Base-by-base conservation (phyloP, 2,797 vertebrate genomes). In the Glossophaga mutica region DNA sequence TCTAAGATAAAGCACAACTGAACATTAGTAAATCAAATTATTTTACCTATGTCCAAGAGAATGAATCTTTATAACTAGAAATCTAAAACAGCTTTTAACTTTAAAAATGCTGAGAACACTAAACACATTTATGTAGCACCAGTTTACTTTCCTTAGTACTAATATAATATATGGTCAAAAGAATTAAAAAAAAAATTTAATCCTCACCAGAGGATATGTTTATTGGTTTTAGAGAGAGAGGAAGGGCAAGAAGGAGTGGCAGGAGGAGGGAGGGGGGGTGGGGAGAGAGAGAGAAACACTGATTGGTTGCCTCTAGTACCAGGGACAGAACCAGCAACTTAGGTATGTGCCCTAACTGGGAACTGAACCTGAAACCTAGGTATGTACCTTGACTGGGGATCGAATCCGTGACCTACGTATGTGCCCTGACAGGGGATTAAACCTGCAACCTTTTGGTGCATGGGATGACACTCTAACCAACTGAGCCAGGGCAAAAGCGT, bases 51-150 rank as follows among this genome's bases (percentile, higher is more conserved):
- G 32, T 24, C 29, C 11, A 84, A 96, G 76, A 26, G 91, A 86
- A 93, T 10, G 81, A 73, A 65, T 57, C 14, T 37, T 59, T 59
- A 16, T 55, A 68, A 52, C 18, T 92, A 34, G 71, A 94, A 90
- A 55, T 91, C 68, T 73, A 96, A 90, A 90, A 70, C 0, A 92
- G 70, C 9, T 82, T 96, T 92, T 81, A 78, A 70, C 12, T 93
- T 92, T 68, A 94, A 96, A 96, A 96, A 89, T 46, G 73, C 68
- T 82, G 46, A 90, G 78, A 84, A 83, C 42, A 83, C 71, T 83
- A 89, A 84, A 87, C 16, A 76, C 50, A 6, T 7, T 65, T 26
- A 82, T 48, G n/a, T 1, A 91, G 2, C 3, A 87, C 4, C 9
- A 85, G 10, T 82, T 95, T 77, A 95, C 50, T 84, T 96, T 62